A percentile compares a stretch with the other conserved stretches of the same genome.
These are phyloP conservation scores for Catocala sponsa DNA, from an alignment of 2,888 invertebrate genomes.

Conservation along the genomic window DNA sequence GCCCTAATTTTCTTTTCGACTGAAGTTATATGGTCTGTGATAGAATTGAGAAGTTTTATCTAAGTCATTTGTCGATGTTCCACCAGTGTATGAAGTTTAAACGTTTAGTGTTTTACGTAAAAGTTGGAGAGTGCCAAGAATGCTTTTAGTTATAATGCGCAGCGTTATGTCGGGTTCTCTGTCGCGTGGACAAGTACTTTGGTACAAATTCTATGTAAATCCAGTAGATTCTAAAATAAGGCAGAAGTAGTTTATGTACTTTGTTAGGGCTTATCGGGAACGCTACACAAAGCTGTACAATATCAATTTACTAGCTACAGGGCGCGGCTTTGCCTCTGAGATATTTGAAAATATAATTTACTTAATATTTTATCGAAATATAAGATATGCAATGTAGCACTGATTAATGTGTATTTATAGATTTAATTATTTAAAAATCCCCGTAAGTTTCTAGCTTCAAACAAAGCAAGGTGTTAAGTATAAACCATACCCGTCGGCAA, in stretches of 20 bases:
- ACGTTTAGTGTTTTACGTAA: conserved; percentile 6
- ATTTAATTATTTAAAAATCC: no score
- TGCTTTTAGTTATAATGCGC: not conserved
- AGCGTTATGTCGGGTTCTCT: conserved; percentile 3
- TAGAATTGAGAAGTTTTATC: conserved; percentile 54
- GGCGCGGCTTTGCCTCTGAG: not conserved
- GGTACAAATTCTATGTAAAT: conserved; percentile 18
- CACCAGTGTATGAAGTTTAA: conserved; percentile 5
- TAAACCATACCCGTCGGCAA: no score
- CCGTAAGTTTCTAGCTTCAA: no score
- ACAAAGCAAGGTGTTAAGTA: no score
- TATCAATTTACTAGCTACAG: not conserved
- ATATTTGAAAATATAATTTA: not conserved
- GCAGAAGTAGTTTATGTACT: conserved; percentile 8
- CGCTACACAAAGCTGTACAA: not conserved
- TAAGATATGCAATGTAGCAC: no score
- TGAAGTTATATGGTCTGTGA: conserved; percentile 69
- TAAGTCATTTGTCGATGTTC: conserved; percentile 36
- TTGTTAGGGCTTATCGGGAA: conserved; percentile 6
- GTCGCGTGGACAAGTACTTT: conserved; percentile 1
- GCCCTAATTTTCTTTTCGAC: conserved; percentile 76
- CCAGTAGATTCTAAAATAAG: conserved; percentile 3
- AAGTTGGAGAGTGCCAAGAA: conserved; percentile 9
- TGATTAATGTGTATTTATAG: no score
- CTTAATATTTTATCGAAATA: no score